Base-by-base conservation (phyloP, 2,888 invertebrate genomes). In the Stramonita haemastoma region DNA sequence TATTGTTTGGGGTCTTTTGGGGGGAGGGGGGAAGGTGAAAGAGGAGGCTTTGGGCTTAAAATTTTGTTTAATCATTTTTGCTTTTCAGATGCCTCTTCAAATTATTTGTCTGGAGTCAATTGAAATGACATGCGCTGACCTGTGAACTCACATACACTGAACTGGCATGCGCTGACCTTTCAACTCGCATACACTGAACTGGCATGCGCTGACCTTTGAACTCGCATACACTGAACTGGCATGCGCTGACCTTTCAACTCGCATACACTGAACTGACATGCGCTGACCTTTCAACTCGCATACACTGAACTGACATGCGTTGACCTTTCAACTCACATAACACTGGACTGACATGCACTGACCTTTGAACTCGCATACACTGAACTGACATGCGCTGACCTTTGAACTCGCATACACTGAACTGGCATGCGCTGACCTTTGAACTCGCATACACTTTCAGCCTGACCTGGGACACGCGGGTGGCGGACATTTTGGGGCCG, bases 391-490 rank as follows among this genome's bases (percentile, higher is more conserved):
- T 46, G 46, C 46, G 19, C 66, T 66, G 46, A 66, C 66, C 19
- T 66, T 22, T 66, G 26, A 19, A 66, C 66, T 66, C 19, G 26
- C 66, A 66, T 26, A 66, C 66, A 66, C 19, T 66, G 19, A 66
- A 66, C 22, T 66, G 19, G 5, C 22, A 66, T 66, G 46, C 46
- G 8, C 46, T 46, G 46, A 46, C 46, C 46, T 46, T 5, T 46
- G 46, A 46, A 46, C 46, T 46, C 46, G 46, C 2, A 46, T 46
- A 46, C 46, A 19, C 4, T 70, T 26, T 22, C 91, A 92, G 93
- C 29, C 91, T 92, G 8, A 92, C 90, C 26, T 93, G 92, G 90
- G 91, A 91, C 36, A 91, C 93, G 8, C 92, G 90, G 60, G 91
- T 93, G 15, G 88, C 89, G 5, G 91, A 93, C 73, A 91, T 93